These are phyloP conservation scores for Aspidoscelis tigris DNA, from an alignment of 2,113 vertebrate species.

Conservation along the genomic window DNA sequence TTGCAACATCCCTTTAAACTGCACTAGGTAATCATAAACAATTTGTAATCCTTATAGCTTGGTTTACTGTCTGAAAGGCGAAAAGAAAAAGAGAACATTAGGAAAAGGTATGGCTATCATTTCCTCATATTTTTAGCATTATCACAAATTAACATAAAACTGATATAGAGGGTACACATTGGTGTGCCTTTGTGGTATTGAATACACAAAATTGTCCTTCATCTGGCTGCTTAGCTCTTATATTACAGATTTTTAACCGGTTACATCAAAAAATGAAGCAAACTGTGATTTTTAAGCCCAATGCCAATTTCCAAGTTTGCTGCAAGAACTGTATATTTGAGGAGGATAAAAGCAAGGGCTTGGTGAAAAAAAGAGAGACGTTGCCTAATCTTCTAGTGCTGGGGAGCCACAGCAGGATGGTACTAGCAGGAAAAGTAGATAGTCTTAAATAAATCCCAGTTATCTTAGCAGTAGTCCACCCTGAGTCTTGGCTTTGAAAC, in stretches of 20 bases:
- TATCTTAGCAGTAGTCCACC: neutral
- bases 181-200: neutral
- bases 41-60: conserved; percentile 2
- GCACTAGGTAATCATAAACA: conserved; percentile 39
- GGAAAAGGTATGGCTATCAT: conserved; percentile 3
- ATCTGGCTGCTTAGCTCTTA: neutral
- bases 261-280: neutral
- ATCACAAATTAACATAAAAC: neutral
- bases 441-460: neutral
- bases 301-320: neutral
- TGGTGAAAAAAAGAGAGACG: neutral
- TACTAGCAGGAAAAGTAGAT: neutral
- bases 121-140: conserved; percentile 6
- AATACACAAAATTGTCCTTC: neutral
- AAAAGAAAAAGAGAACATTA: conserved; percentile 26
- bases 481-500: neutral
- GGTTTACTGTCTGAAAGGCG: neutral
- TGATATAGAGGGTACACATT: neutral
- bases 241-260: neutral
- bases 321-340: neutral
- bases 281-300: neutral
- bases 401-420: neutral
- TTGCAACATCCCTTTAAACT: conserved; percentile 35
- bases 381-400: neutral
- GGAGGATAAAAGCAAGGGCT: neutral